phyloP scores from a whole-genome alignment of 2,888 invertebrate species.

The Orchesella flavescens region DNA sequence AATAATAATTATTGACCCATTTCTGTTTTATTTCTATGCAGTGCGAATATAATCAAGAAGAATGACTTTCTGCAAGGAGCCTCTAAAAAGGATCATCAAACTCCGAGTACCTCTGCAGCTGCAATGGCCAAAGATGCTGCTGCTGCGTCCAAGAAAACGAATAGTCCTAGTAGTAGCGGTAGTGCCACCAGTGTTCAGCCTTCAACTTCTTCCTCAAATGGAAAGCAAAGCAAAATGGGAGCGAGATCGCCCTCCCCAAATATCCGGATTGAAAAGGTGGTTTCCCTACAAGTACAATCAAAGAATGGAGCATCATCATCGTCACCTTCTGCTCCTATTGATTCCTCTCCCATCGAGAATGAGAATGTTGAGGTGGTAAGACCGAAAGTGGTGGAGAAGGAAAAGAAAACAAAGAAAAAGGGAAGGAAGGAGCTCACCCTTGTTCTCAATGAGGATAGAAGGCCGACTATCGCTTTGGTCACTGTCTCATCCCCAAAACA shows the following conservation, averaged over 20 bases:
- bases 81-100: not conserved
- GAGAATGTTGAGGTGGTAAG: not conserved
- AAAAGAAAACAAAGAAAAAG: not conserved
- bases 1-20: too few species aligned
- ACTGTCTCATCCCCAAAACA: conserved; percentile 23
- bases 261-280: not conserved
- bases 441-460: not conserved
- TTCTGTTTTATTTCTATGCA: too few species aligned
- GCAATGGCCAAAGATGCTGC: too few species aligned
- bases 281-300: too few species aligned
- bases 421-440: too few species aligned
- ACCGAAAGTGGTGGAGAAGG: conserved; percentile 1
- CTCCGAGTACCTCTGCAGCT: not conserved
- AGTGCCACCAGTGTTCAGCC: conserved; percentile 43
- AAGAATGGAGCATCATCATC: not conserved
- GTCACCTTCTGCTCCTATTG: too few species aligned
- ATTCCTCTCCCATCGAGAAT: conserved; percentile 18
- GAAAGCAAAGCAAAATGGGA: conserved; percentile 33
- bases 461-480: conserved; percentile 42
- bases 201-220: conserved; percentile 31
- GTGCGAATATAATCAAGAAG: too few species aligned
- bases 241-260: not conserved
- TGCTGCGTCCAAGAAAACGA: not conserved
- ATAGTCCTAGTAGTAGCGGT: too few species aligned
- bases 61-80: not conserved